Base-by-base conservation (phyloP, 2,888 invertebrate genomes). In the Trissolcus japonicus region DNA sequence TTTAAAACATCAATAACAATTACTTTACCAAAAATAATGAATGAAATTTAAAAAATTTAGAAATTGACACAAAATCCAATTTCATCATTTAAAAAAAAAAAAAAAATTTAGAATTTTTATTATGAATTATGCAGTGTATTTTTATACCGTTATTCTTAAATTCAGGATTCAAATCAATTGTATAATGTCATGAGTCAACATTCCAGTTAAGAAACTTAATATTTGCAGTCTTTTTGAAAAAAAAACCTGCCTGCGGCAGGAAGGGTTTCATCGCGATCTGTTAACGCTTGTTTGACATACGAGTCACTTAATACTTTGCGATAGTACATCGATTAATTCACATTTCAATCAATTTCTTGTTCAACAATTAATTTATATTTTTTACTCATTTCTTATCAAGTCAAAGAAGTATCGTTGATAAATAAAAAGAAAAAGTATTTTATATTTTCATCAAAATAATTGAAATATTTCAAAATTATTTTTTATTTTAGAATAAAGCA, bases 171-270 rank as follows among this genome's bases (percentile, higher is more conserved):
- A 16, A 6, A 16, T 46, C 14, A 46, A 35, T 35, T 46, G 46
- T 46, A 46, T 1, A 6, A 6, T 46, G 46, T 51, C 25, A 40
- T 67, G 62, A 74, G 67, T 67, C 74, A 74, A 74, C 40, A 74
- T 67, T 67, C 67, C 62, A 56, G 51, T 74, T 61, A 67, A 74
- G 56, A 57, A 74, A 74, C 67, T 56, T 65, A 66, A 66, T 61
- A 66, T 66, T 54, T 51, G 53, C 55, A 66, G 62, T 74, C 67
- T 56, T 56, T 57, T n/a, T n/a, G n/a, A 56, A 67, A 67, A 48
- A 59, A 46, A 72, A 59, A 74, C 74, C 62, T 67, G 62, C 57
- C 61, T 53, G 17, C 74, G 51, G 21, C 60, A 46, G 57, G 74
- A 74, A 67, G 46, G 74, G 74, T 67, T 74, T 74, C 73, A 48